Conservation (phyloP, 1,140 invertebrate genomes). For the Amyelois transitella region DNA sequence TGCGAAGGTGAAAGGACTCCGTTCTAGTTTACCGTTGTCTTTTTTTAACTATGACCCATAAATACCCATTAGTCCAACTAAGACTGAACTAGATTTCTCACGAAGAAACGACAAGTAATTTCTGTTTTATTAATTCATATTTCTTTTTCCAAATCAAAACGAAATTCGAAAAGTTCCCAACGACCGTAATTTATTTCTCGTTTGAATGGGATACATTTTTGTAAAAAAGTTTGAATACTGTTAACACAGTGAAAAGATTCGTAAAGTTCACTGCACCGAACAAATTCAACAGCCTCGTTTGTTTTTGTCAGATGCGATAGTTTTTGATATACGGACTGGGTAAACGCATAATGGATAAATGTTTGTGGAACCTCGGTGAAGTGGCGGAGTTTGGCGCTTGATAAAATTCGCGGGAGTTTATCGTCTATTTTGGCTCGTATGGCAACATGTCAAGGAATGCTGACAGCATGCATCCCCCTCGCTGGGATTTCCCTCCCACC, state of each 20-base stretch:
- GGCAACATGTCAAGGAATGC: constrained; percentile 36
- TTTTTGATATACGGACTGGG: constrained; percentile 41
- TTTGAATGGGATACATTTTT: background rate
- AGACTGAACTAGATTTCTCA: constrained; percentile 42
- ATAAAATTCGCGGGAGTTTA: constrained; percentile 35
- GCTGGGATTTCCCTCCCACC: constrained; percentile 20
- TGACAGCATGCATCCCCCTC: constrained; percentile 25
- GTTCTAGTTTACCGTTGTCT: constrained; percentile 22
- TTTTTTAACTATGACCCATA: constrained; percentile 36
- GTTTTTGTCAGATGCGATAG: constrained; percentile 37
- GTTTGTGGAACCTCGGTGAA: constrained; percentile 26
- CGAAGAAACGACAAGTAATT: constrained; percentile 32
- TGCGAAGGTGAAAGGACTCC: constrained; percentile 3
- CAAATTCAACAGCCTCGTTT: constrained; percentile 34
- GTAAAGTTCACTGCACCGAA: constrained; percentile 33
- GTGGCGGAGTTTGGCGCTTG: constrained; percentile 21
- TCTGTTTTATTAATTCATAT: constrained; percentile 14
- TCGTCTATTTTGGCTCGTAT: constrained; percentile 25
- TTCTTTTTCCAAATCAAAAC: background rate
- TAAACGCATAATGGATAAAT: constrained; percentile 43
- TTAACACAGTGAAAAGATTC: constrained; percentile 30
- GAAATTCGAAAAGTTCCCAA: background rate
- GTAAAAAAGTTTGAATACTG: constrained; percentile 23
- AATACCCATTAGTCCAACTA: constrained; percentile 30
- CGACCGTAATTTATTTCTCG: background rate